A percentile compares a stretch with the other conserved stretches of the same genome.
Evolutionary conservation across 2,113 vertebrate genomes (phyloP).

Genomic region (Psammodynastes pulverulentus): DNA sequence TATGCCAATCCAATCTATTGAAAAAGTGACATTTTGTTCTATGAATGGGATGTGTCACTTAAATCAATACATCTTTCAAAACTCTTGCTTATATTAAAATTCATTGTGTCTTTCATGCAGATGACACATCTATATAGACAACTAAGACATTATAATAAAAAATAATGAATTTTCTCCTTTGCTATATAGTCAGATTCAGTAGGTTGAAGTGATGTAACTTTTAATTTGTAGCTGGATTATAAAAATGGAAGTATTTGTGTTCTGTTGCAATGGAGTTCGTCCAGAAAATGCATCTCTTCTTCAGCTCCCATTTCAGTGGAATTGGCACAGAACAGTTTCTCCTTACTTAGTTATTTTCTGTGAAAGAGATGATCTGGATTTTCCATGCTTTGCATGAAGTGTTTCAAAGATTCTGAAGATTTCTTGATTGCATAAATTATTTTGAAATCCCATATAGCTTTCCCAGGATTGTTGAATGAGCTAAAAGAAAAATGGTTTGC

Average conservation of each 20-base stretch:
- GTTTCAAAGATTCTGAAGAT: background rate
- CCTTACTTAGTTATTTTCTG: background rate
- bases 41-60: background rate
- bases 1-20: background rate
- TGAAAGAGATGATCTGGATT: background rate
- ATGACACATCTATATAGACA: background rate
- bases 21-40: background rate
- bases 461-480: background rate
- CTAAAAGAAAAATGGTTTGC: background rate
- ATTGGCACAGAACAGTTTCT: background rate
- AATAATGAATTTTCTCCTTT: background rate
- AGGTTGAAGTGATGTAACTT: background rate
- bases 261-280: constrained; percentile 1
- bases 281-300: background rate
- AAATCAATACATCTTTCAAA: background rate
- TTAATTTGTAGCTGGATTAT: background rate
- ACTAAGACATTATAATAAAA: background rate
- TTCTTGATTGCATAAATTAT: background rate
- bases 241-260: background rate
- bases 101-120: background rate
- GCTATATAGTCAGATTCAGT: background rate
- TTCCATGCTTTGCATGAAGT: background rate
- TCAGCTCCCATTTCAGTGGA: background rate
- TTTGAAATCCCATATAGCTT: background rate
- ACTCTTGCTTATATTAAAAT: background rate